Evolutionary conservation across 64 coral and sea anemone species (phyloP), one percentile per base, ranked within the genome.

Genomic region (Montipora sp.): DNA sequence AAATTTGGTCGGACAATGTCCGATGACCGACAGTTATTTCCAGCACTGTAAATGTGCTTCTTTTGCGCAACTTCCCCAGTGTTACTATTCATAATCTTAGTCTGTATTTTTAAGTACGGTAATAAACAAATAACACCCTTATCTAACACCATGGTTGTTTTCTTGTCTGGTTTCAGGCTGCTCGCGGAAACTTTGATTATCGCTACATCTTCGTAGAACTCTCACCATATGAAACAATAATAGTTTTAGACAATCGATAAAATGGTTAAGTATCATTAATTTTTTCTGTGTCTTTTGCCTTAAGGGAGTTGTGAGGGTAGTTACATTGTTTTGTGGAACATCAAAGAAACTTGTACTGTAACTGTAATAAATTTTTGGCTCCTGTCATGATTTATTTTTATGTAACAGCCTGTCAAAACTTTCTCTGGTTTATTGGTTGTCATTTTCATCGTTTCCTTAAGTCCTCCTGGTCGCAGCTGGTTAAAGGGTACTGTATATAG

Each of bases 141-240:
- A 47, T 12, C 3, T 70, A 12, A 20, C 1, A 18, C 67, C 47
- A 74, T 75, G 8, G 16, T 8, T 8, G 36, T 15, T 77, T 4
- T 19, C n/a, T 75, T 65, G 48, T 83, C 20, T 67, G 48, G 50
- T 69, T 75, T 18, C 78, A 95, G 94, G 90, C 77, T 77, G 60
- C 83, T 92, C 78, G 83, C 68, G 84, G 94, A 5, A 88, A 59
- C 43, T 91, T 87, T 75, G 88, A 90, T 15, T 92, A 95, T 92
- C 90, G 94, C 46, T 95, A 88, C 47, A 92, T 95, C 81, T 89
- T 95, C 23, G 89, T 95, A 19, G 89, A 95, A 81, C 67, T 95
- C 20, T 95, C 78, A 77, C 90, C 83, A 23, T 57, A 44, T 27
- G 73, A 85, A 19, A 92, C 94, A 77, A 95, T 95, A 19, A 75